Evolutionary conservation across 2,888 invertebrate genomes (phyloP).

Genomic region (Ceratothoa steindachneri): DNA sequence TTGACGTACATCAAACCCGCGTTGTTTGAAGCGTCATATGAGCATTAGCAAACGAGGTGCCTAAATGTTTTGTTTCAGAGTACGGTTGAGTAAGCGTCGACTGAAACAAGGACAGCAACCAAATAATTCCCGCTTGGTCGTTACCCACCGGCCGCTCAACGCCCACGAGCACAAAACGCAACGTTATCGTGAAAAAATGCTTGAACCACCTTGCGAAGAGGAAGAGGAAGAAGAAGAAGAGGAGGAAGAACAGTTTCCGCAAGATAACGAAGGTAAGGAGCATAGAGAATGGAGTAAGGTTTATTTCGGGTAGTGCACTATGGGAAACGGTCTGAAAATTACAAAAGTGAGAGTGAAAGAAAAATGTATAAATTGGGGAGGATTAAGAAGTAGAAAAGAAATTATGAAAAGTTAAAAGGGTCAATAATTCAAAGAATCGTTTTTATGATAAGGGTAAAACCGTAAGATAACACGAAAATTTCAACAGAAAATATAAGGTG

Average conservation of each 20-base stretch:
- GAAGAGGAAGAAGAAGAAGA: slow-evolving; percentile 61
- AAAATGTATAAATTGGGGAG: no score
- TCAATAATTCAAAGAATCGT: no score
- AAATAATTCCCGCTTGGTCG: slow-evolving; percentile 76
- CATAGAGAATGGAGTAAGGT: slow-evolving; percentile 20
- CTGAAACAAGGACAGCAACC: slow-evolving; percentile 69
- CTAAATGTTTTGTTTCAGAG: slow-evolving; percentile 65
- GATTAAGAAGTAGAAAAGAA: no score
- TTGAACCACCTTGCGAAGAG: slow-evolving; percentile 76
- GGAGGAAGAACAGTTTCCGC: slow-evolving; percentile 48
- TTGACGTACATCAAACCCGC: no score
- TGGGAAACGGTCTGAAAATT: slow-evolving; percentile 18
- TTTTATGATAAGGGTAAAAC: no score
- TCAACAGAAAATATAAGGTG: no score
- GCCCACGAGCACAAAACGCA: slow-evolving; percentile 82
- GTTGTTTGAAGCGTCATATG: no score
- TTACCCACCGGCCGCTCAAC: slow-evolving; percentile 81
- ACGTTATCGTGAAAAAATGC: slow-evolving; percentile 74
- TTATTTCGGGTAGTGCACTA: slow-evolving; percentile 26
- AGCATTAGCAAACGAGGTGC: no score
- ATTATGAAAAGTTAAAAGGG: background rate
- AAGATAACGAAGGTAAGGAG: slow-evolving; percentile 48
- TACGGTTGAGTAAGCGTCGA: slow-evolving; percentile 85
- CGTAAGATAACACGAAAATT: no score
- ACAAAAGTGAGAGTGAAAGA: background rate